phyloP scores from a whole-genome alignment of 2,888 invertebrate genomes.

The Cheilosia scutellata region DNA sequence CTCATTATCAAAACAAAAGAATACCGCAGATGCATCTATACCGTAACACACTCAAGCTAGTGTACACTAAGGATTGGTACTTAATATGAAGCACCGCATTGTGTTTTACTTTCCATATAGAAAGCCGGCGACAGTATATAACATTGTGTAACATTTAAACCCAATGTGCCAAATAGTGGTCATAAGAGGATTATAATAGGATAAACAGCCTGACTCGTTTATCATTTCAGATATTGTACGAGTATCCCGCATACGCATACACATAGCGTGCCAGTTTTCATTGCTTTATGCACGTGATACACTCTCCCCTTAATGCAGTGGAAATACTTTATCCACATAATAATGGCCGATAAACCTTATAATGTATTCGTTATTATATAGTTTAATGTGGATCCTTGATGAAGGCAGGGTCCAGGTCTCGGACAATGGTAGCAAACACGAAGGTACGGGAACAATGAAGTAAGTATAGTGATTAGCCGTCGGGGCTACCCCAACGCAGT shows the following conservation, averaged over 20 bases:
- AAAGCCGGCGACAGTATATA: background rate
- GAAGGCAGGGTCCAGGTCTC: slow-evolving; percentile 2
- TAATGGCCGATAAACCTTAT: slow-evolving; percentile 64
- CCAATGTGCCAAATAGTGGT: slow-evolving; percentile 61
- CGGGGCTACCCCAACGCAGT: slow-evolving; percentile 3
- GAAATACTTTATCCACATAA: slow-evolving; percentile 51
- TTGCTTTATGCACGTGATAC: slow-evolving; percentile 40
- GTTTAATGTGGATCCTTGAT: slow-evolving; percentile 39
- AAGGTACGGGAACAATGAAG: background rate
- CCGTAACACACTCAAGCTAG: background rate
- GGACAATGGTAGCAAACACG: background rate
- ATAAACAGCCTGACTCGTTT: slow-evolving; percentile 63
- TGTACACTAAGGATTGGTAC: background rate
- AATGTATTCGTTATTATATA: slow-evolving; percentile 47
- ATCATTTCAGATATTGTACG: slow-evolving; percentile 54
- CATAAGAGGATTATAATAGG: slow-evolving; percentile 68
- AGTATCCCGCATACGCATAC: slow-evolving; percentile 16
- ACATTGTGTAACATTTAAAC: slow-evolving; percentile 52
- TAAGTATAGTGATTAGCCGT: slow-evolving; percentile 14
- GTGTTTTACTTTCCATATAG: slow-evolving; percentile 12
- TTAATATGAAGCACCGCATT: background rate
- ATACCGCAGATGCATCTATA: too few relatives aligned
- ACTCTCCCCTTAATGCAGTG: slow-evolving; percentile 32
- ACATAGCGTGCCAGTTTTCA: slow-evolving; percentile 44
- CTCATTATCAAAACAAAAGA: too few relatives aligned